Conservation (phyloP, 2,797 vertebrate species). For the Coregonus suidteri region DNA sequence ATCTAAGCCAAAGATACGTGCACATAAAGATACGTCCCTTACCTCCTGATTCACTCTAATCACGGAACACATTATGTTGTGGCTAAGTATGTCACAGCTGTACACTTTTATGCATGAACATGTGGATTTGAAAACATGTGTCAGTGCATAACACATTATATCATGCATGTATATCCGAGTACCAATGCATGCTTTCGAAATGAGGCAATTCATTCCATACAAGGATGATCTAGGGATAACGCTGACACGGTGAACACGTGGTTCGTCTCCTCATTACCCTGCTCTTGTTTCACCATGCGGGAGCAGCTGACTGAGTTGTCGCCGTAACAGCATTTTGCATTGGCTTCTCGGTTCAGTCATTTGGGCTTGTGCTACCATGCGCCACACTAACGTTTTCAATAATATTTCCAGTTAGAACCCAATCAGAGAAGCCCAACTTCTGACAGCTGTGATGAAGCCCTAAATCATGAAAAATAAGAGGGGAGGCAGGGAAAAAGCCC, state of each 20-base stretch:
- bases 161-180: slow-evolving; percentile 19
- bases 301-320: slow-evolving; percentile 20
- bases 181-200: slow-evolving; percentile 32
- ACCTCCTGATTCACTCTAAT: slow-evolving; percentile 20
- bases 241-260: slow-evolving; percentile 6
- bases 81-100: slow-evolving; percentile 19
- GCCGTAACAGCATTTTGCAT: slow-evolving; percentile 14
- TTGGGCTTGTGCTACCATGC: slow-evolving; percentile 20
- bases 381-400: slow-evolving; percentile 53
- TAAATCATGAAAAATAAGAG: slow-evolving; percentile 58
- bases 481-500: slow-evolving; percentile 42
- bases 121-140: slow-evolving; percentile 26
- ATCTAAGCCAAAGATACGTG: not conserved
- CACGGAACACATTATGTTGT: slow-evolving; percentile 13
- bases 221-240: not conserved
- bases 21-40: slow-evolving; percentile 5
- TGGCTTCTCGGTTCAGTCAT: slow-evolving; percentile 27
- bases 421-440: slow-evolving; percentile 51
- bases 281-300: slow-evolving; percentile 25
- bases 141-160: slow-evolving; percentile 27
- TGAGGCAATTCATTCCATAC: slow-evolving; percentile 37
- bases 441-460: slow-evolving; percentile 62
- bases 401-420: slow-evolving; percentile 55
- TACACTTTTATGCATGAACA: slow-evolving; percentile 27
- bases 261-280: slow-evolving; percentile 47